Conservation (phyloP, 2,113 vertebrate species). For the Callithrix jacchus region DNA sequence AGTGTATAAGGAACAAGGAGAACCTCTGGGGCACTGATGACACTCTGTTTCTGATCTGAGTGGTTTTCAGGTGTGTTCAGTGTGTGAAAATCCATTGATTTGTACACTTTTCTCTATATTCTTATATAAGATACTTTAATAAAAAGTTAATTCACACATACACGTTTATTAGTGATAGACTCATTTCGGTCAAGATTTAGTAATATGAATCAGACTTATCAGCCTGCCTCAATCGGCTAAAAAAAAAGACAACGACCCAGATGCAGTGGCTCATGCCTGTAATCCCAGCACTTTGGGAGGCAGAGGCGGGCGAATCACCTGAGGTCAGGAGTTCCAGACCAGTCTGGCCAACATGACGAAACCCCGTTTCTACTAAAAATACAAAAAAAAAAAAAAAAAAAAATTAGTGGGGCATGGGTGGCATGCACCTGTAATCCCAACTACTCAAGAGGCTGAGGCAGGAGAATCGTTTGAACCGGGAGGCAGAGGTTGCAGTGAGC, state of each 20-base stretch:
- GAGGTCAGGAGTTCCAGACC: no score
- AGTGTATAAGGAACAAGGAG: not conserved
- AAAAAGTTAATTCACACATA: constrained; percentile 16
- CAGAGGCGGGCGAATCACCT: no score
- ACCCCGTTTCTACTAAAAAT: no score
- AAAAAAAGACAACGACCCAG: not conserved
- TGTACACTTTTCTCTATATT: constrained; percentile 9
- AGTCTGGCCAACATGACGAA: no score
- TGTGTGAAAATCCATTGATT: not conserved
- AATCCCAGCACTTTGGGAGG: no score
- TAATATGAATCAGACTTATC: constrained; percentile 18
- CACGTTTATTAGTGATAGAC: not conserved
- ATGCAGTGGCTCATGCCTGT: no score
- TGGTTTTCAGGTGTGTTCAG: not conserved
- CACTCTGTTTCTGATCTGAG: not conserved
- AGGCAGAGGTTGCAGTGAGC: no score
- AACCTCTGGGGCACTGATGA: not conserved
- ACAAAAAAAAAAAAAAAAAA: no score
- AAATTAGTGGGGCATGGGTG: no score
- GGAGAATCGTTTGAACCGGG: no score
- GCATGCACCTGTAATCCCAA: no score
- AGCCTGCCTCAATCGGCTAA: not conserved
- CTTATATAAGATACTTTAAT: not conserved
- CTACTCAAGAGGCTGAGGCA: no score
- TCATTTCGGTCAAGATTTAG: constrained; percentile 18